These are phyloP conservation scores for Drosophila paulistorum DNA, from an alignment of 1,140 invertebrate genomes.

Conservation along the genomic window DNA sequence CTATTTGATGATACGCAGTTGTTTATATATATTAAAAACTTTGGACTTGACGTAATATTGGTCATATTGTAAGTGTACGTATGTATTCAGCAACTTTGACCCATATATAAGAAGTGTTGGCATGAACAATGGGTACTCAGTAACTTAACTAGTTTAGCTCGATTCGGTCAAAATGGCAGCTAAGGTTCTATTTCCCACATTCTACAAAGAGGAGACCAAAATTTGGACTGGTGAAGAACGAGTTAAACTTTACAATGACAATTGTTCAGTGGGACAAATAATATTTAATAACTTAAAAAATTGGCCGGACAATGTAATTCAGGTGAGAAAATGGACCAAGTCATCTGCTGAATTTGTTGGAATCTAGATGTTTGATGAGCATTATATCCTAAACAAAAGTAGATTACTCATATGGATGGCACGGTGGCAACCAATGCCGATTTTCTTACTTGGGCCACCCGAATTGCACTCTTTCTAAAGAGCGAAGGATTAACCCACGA, in stretches of 20 bases:
- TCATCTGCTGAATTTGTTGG: background rate
- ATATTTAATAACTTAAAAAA: constrained; percentile 29
- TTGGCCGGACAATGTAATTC: constrained; percentile 49
- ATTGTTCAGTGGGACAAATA: constrained; percentile 41
- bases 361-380: constrained; percentile 22
- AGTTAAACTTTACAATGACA: constrained; percentile 26
- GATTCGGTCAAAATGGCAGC: constrained; percentile 47
- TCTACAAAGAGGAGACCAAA: constrained; percentile 51
- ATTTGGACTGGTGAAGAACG: constrained; percentile 55
- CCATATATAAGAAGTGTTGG: constrained; percentile 51
- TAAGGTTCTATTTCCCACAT: constrained; percentile 54
- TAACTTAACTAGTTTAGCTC: constrained; percentile 28
- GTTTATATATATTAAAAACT: background rate
- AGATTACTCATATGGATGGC: constrained; percentile 56
- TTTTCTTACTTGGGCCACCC: constrained; percentile 38
- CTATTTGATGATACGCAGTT: background rate
- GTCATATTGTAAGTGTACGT: constrained; percentile 14
- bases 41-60: constrained; percentile 15
- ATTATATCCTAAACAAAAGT: constrained; percentile 22
- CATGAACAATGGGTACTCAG: constrained; percentile 14
- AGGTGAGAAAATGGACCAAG: constrained; percentile 41
- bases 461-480: constrained; percentile 51
- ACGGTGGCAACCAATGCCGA: constrained; percentile 47
- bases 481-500: constrained; percentile 48
- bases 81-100: background rate